Evolutionary conservation across 2,797 vertebrate genomes (phyloP), one percentile per base, ranked within the genome.

Genomic region (Hippoglossus hippoglossus): DNA sequence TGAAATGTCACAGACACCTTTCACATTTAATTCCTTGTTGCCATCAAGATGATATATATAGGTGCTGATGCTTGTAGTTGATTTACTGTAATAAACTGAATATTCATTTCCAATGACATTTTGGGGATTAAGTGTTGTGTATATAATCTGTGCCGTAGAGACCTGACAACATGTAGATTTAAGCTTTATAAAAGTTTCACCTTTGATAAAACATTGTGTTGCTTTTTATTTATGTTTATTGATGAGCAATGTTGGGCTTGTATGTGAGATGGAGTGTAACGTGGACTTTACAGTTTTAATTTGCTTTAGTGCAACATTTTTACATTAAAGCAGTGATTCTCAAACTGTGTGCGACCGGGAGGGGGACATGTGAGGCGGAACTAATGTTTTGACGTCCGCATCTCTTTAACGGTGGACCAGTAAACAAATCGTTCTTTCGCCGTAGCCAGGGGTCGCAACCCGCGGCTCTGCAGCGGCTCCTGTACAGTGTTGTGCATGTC

Each of bases 181-280:
- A 44, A 74, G 78, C 47, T 77, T 51, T 65, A 75, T 79, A 69
- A 82, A 85, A 58, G 9, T 62, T 77, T 80, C 26, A 59, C 25
- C 26, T 79, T 81, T 73, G 64, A 78, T 63, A 79, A 67, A 67
- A 82, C 44, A 36, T 8, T 56, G 34, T 66, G 22, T 64, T 67
- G 44, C 71, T 58, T 28, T 59, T 19, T 21, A 55, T 56, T 75
- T 0, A 19, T 65, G 60, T 70, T 36, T 51, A 52, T 19, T 46
- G 15, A 46, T 19, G 7, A 46, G 5, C 44, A 46, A 16, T 1
- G 44, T 19, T 19, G 18, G 18, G 16, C 18, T 7, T 46, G 16
- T 46, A 46, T 19, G 4, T 46, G 16, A 46, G 44, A 46, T 46
- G 44, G 44, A 19, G 44, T 19, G 2, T 46, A 46, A 46, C 16